phyloP scores from a whole-genome alignment of 2,113 vertebrate species.

The Amphiprion ocellaris region DNA sequence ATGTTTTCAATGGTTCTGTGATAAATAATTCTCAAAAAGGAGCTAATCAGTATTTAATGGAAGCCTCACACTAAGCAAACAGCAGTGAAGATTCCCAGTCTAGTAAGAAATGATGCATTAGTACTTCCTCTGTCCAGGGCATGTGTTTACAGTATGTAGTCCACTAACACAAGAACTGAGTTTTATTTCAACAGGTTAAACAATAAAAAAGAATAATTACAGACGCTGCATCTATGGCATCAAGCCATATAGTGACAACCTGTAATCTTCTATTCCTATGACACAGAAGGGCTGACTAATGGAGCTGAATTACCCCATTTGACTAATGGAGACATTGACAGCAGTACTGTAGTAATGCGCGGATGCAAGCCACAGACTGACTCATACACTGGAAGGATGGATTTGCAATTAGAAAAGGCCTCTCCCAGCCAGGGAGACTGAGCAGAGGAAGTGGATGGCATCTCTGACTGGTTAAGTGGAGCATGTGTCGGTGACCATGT shows the following conservation, averaged over 20 bases:
- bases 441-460: conserved; percentile 57
- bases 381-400: conserved; percentile 53
- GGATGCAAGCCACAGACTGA: conserved; percentile 48
- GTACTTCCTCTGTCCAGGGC: too few species aligned
- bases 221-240: background rate
- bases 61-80: too few species aligned
- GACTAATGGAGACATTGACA: conserved; percentile 29
- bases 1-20: too few species aligned
- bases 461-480: conserved; percentile 34
- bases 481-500: conserved; percentile 47
- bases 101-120: too few species aligned
- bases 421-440: conserved; percentile 34
- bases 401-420: conserved; percentile 56
- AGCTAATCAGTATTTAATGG: too few species aligned
- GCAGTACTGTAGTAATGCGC: conserved; percentile 10
- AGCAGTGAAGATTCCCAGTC: too few species aligned
- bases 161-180: background rate
- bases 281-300: conserved; percentile 4
- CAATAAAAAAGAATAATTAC: background rate
- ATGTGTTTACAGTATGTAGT: too few species aligned
- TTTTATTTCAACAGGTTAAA: background rate
- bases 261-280: background rate
- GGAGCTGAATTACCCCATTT: conserved; percentile 18
- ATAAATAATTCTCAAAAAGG: too few species aligned
- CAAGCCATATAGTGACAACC: background rate